A percentile compares a stretch with the other conserved stretches of the same genome.
Evolutionary conservation across 2,888 invertebrate genomes (phyloP).

Genomic region (Scotopteryx bipunctaria): DNA sequence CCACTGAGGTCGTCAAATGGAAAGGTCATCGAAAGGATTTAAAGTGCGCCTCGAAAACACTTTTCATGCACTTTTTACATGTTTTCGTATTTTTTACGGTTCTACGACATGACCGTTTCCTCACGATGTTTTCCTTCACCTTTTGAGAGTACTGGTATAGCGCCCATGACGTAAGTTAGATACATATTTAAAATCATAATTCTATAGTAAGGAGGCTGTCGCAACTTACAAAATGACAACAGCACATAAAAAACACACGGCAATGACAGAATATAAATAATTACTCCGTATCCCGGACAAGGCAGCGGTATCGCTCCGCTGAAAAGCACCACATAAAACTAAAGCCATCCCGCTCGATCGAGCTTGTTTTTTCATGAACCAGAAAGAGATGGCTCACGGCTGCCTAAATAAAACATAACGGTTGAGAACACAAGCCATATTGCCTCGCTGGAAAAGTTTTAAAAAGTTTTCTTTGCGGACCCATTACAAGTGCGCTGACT

Average conservation of each 20-base stretch:
- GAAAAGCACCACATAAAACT: conserved; percentile 51
- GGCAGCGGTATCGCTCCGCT: conserved; percentile 63
- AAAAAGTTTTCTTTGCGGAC: conserved; percentile 84
- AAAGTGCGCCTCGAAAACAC: too few species aligned
- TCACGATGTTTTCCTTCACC: too few species aligned
- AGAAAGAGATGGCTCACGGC: conserved; percentile 68
- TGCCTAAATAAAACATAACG: conserved; percentile 83
- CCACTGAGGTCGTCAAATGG: too few species aligned
- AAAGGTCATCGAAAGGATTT: too few species aligned
- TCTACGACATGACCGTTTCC: too few species aligned
- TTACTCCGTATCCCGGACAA: conserved; percentile 83
- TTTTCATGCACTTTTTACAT: too few species aligned
- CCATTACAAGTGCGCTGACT: conserved; percentile 78
- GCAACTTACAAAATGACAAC: conserved; percentile 60
- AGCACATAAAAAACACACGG: conserved; percentile 79
- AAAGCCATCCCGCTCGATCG: conserved; percentile 56
- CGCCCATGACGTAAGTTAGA: too few species aligned
- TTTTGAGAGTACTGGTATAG: too few species aligned
- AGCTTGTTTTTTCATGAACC: conserved; percentile 41
- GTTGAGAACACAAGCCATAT: conserved; percentile 83
- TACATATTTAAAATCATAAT: not conserved
- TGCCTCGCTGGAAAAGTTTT: conserved; percentile 84
- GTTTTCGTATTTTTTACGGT: too few species aligned
- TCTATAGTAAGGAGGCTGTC: conserved; percentile 33
- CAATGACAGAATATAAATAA: conserved; percentile 84